A percentile compares a stretch with the other conserved stretches of the same genome.
Evolutionary conservation across 2,797 vertebrate species (phyloP).

Genomic region (Lates japonicus): DNA sequence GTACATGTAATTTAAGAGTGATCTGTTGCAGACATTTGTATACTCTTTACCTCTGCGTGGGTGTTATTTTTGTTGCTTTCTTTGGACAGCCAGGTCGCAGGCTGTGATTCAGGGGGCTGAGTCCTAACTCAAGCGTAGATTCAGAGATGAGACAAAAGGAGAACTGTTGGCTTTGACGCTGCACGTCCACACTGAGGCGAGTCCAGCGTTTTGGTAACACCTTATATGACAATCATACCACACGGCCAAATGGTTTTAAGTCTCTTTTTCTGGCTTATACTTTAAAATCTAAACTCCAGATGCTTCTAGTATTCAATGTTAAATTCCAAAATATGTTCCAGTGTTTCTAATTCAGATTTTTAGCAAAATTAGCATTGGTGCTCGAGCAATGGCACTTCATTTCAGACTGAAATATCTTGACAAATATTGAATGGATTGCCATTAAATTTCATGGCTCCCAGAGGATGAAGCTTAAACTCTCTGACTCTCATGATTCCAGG

Average conservation of each 20-base stretch:
- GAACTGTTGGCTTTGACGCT: not conserved
- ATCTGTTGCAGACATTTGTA: slow-evolving; percentile 79
- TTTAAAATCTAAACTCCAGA: not conserved
- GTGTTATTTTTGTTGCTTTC: slow-evolving; percentile 52
- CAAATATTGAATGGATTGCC: not conserved
- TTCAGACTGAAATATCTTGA: not conserved
- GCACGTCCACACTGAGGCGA: not conserved
- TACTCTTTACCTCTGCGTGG: slow-evolving; percentile 66
- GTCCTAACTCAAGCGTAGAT: slow-evolving; percentile 52
- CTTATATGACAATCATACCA: not conserved
- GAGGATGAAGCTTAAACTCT: not conserved
- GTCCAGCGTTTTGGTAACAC: not conserved
- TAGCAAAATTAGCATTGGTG: not conserved
- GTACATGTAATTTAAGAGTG: slow-evolving; percentile 89
- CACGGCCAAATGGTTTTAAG: not conserved
- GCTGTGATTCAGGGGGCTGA: slow-evolving; percentile 62
- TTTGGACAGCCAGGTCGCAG: slow-evolving; percentile 48
- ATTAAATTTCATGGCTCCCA: not conserved
- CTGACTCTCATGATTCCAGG: no score
- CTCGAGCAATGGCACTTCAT: not conserved
- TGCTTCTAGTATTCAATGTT: not conserved
- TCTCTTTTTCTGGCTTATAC: not conserved
- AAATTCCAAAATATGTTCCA: not conserved
- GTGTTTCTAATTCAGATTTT: not conserved
- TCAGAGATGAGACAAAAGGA: slow-evolving; percentile 13